Percentiles rank a stretch among this genome's conserved stretches.
These are phyloP conservation scores for Sarcophaga carnaria DNA, from an alignment of 2,888 invertebrate genomes.

Conservation along the genomic window DNA sequence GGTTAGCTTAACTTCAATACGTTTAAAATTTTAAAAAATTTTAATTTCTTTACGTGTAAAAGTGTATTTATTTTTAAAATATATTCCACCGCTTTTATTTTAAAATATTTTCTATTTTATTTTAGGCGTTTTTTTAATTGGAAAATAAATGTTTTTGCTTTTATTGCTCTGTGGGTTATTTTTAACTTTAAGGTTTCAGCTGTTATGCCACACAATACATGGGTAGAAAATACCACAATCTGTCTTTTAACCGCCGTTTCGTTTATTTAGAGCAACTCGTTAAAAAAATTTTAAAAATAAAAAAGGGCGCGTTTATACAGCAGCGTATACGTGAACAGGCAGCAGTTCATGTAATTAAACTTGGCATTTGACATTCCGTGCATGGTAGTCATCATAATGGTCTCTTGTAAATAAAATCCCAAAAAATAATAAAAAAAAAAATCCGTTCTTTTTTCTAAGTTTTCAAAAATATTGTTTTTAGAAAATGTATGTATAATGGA, in stretches of 20 bases:
- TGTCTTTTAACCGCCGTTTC: background rate
- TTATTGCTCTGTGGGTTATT: background rate
- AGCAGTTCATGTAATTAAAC: slow-evolving; percentile 40
- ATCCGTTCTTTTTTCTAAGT: background rate
- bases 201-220: background rate
- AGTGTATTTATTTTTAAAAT: too few relatives aligned
- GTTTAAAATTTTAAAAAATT: too few relatives aligned
- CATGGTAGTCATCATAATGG: slow-evolving; percentile 44
- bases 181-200: background rate
- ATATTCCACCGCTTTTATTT: too few relatives aligned
- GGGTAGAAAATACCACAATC: background rate
- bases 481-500: too few relatives aligned
- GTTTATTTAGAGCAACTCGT: slow-evolving; percentile 6
- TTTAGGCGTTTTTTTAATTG: too few relatives aligned
- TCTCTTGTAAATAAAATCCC: background rate
- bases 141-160: background rate
- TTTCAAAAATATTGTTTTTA: too few relatives aligned
- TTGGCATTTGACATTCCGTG: slow-evolving; percentile 57
- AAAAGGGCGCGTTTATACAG: background rate
- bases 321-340: background rate
- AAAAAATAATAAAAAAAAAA: background rate
- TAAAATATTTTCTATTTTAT: too few relatives aligned
- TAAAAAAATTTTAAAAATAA: slow-evolving; percentile 10
- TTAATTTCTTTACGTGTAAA: too few relatives aligned
- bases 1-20: too few relatives aligned